These are phyloP conservation scores for Eupithecia abbreviata DNA, from an alignment of 2,888 invertebrate genomes.

Conservation along the genomic window DNA sequence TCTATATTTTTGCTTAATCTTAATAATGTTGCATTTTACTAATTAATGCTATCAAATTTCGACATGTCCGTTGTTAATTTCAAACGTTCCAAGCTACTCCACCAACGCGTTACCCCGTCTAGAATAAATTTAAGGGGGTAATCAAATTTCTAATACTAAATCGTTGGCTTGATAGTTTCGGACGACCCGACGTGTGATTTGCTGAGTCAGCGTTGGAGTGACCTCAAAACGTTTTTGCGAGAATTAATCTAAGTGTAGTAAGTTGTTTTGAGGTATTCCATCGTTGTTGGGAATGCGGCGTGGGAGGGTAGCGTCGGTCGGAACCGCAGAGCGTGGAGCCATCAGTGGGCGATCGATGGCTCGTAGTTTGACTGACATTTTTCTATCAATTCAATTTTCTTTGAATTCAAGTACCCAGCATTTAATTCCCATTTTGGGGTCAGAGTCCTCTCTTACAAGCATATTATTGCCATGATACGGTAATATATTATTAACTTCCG, in stretches of 20 bases:
- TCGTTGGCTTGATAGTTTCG: constrained; percentile 30
- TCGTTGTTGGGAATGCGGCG: constrained; percentile 45
- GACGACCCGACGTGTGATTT: constrained; percentile 50
- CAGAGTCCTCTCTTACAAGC: not conserved
- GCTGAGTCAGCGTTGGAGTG: constrained; percentile 46
- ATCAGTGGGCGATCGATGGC: not conserved
- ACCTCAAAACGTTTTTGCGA: constrained; percentile 35
- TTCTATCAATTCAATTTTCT: not conserved
- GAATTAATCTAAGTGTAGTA: constrained; percentile 46
- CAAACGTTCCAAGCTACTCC: constrained; percentile 33
- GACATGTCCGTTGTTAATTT: constrained; percentile 48
- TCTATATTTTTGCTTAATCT: constrained; percentile 73
- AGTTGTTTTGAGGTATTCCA: constrained; percentile 39
- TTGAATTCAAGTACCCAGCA: not conserved
- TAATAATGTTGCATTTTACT: constrained; percentile 67
- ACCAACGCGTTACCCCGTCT: constrained; percentile 26
- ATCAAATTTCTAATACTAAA: constrained; percentile 20
- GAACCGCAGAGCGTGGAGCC: constrained; percentile 11
- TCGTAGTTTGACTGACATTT: not conserved
- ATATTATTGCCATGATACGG: not conserved
- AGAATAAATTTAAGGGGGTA: constrained; percentile 15
- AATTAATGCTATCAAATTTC: constrained; percentile 45
- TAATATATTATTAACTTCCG: not conserved
- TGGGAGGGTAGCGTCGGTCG: constrained; percentile 37
- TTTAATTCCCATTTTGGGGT: not conserved